A percentile compares a stretch with the other conserved stretches of the same genome.
Evolutionary conservation across 2,888 invertebrate species (phyloP).

Genomic region (Blera fallax): DNA sequence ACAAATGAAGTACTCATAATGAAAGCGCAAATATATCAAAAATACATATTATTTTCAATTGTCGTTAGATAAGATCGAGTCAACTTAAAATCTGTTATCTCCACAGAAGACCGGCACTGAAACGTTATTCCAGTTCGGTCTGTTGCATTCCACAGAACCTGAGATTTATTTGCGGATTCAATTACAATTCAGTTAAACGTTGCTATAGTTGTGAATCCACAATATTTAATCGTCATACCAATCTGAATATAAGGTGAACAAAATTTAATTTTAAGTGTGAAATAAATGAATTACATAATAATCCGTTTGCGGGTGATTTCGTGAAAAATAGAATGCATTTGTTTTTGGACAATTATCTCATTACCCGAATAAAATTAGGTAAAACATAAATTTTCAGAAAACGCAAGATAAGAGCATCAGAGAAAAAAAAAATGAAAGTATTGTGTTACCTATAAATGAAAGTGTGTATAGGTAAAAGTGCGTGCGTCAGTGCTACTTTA

Average conservation of each 20-base stretch:
- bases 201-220: not conserved
- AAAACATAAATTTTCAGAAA: not conserved
- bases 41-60: conserved; percentile 17
- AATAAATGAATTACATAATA: not conserved
- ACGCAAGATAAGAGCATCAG: not conserved
- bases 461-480: not conserved
- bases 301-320: not conserved
- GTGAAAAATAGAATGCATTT: not conserved
- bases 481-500: too few relatives aligned
- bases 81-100: conserved; percentile 16
- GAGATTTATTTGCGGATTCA: not conserved
- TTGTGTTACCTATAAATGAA: not conserved
- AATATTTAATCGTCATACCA: not conserved
- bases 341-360: too few relatives aligned
- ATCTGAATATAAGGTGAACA: not conserved
- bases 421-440: not conserved
- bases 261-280: not conserved
- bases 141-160: conserved; percentile 2
- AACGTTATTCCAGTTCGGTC: conserved; percentile 3
- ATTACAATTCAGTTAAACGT: not conserved
- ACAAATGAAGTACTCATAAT: conserved; percentile 8
- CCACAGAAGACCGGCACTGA: not conserved
- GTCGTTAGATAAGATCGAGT: conserved; percentile 32
- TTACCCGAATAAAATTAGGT: too few relatives aligned
- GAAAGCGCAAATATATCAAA: conserved; percentile 24